Evolutionary conservation across 2,888 invertebrate genomes (phyloP), one percentile per base, ranked within the genome.

Genomic region (Pterobdella sp.): DNA sequence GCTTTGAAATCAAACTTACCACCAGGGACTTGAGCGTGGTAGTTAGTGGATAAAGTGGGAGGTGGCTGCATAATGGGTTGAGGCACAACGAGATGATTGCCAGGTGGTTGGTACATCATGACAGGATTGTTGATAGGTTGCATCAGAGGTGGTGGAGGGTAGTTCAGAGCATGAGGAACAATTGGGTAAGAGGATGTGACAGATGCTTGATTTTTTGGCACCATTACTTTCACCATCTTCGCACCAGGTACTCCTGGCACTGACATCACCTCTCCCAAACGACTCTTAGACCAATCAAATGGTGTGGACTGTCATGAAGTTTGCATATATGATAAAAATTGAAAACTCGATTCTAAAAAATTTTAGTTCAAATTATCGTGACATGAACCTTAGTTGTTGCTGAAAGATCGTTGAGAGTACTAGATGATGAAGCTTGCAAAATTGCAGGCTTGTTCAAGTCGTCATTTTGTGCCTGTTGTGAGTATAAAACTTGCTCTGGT

Each of bases 121-220:
- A 52, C 1, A 14, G n/a, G n/a, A n/a, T n/a, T n/a, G n/a, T n/a
- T n/a, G n/a, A n/a, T n/a, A 22, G 32, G 65, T 35, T 42, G 63
- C n/a, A 63, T 63, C 52, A 71, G 35, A 3, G 71, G 60, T 7
- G 71, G 71, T 1, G 71, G 71, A 34, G 71, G 71, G 22, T n/a
- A 52, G 36, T 49, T 35, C 68, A 68, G 32, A 3, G 60, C n/a
- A 18, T 52, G 29, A 14, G 49, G 52, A 22, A 71, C 35, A 36
- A 69, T 42, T 35, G 73, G 52, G 34, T 64, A 4, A 34, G 68
- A n/a, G 68, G 68, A 29, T 34, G 64, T 22, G 35, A 37, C 7
- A 29, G 31, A 3, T 18, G 31, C 29, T 32, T 32, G 3, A 31
- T 22, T 34, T 4, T 10, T 14, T 4, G 65, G 60, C 35, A 68